Conservation (phyloP, 2,888 invertebrate species). For the Eupithecia pulchellata region DNA sequence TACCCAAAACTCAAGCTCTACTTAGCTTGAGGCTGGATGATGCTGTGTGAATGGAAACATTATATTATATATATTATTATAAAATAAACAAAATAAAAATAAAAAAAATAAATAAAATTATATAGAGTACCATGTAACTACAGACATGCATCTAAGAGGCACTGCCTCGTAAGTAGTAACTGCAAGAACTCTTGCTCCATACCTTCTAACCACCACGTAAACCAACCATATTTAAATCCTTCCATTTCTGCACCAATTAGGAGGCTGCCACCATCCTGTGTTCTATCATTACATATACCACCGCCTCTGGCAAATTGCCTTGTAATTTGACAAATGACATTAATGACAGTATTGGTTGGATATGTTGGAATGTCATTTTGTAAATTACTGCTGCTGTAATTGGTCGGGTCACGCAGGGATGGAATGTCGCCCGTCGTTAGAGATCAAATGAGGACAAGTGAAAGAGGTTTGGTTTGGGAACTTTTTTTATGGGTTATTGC, state of each 20-base stretch:
- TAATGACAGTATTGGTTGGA: slow-evolving; percentile 67
- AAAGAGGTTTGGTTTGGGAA: slow-evolving; percentile 18
- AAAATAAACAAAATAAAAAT: too few species aligned
- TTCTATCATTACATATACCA: slow-evolving; percentile 45
- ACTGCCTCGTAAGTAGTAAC: neutral
- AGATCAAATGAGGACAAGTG: slow-evolving; percentile 23
- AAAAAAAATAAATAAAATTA: too few species aligned
- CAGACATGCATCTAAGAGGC: neutral
- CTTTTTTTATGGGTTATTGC: slow-evolving; percentile 2
- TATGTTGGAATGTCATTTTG: slow-evolving; percentile 72
- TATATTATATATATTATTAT: too few species aligned
- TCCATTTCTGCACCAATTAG: slow-evolving; percentile 46
- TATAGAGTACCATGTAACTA: neutral
- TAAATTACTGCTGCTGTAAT: slow-evolving; percentile 67
- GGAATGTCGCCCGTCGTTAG: slow-evolving; percentile 60
- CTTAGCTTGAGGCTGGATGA: too few species aligned
- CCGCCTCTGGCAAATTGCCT: slow-evolving; percentile 61
- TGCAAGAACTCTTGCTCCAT: slow-evolving; percentile 13
- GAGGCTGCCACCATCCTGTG: slow-evolving; percentile 31
- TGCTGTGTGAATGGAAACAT: too few species aligned
- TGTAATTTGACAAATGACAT: slow-evolving; percentile 74
- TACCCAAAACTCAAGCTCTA: too few species aligned
- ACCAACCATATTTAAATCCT: slow-evolving; percentile 30
- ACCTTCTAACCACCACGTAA: slow-evolving; percentile 18
- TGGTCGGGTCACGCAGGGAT: slow-evolving; percentile 67